A percentile compares a stretch with the other conserved stretches of the same genome.
Conservation (phyloP, 2,888 invertebrate species). For the Yponomeuta plumbellus region DNA sequence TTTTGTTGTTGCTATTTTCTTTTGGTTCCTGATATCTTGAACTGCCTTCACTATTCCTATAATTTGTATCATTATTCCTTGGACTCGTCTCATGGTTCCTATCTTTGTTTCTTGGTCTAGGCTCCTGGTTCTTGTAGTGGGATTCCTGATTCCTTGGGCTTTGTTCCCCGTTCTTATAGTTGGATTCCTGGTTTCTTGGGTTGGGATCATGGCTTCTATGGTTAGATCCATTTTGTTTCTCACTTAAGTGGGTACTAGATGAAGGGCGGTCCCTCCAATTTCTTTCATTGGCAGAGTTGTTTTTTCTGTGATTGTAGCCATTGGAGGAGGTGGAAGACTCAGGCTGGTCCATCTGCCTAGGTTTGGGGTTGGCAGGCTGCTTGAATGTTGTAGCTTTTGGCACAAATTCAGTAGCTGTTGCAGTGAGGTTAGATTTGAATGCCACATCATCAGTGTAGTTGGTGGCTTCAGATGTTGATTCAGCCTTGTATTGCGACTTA, state of each 20-base stretch:
- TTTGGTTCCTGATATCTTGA: neutral
- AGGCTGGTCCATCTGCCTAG: slow-evolving; percentile 22
- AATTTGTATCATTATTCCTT: slow-evolving; percentile 26
- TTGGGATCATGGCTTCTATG: slow-evolving; percentile 18
- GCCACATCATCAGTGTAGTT: slow-evolving; percentile 48
- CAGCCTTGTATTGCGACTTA: slow-evolving; percentile 39
- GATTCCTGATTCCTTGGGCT: slow-evolving; percentile 11
- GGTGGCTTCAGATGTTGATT: slow-evolving; percentile 31
- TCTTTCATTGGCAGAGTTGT: slow-evolving; percentile 35
- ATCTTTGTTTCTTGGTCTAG: slow-evolving; percentile 26
- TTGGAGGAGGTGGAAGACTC: slow-evolving; percentile 35
- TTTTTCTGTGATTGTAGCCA: slow-evolving; percentile 19
- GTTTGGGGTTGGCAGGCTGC: slow-evolving; percentile 32
- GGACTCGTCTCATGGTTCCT: slow-evolving; percentile 29
- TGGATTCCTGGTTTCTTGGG: slow-evolving; percentile 30
- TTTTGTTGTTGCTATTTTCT: slow-evolving; percentile 6
- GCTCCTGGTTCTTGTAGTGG: slow-evolving; percentile 26
- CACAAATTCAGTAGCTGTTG: slow-evolving; percentile 77
- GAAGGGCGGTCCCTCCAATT: slow-evolving; percentile 54
- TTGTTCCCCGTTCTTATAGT: slow-evolving; percentile 24
- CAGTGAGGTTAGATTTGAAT: slow-evolving; percentile 70
- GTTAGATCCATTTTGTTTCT: slow-evolving; percentile 12
- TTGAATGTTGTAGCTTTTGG: slow-evolving; percentile 53
- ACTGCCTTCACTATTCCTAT: slow-evolving; percentile 4
- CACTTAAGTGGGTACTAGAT: slow-evolving; percentile 1